Evolutionary conservation across 2,888 invertebrate genomes (phyloP).

Genomic region (Phalera bucephala): DNA sequence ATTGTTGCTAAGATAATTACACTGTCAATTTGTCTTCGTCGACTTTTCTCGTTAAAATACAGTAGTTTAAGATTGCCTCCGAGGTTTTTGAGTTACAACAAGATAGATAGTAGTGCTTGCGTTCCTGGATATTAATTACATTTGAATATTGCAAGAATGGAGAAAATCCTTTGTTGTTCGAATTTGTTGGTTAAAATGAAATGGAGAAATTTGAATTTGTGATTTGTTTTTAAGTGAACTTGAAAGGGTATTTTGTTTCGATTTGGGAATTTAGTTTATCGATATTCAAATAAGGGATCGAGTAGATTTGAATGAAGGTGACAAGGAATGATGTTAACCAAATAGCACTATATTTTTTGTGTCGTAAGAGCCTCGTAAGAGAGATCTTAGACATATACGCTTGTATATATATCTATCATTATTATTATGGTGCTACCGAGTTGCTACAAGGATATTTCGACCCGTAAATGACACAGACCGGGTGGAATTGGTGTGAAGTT

Average conservation of each 20-base stretch:
- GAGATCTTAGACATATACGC: no score
- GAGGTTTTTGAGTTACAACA: neutral
- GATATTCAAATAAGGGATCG: no score
- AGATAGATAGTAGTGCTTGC: neutral
- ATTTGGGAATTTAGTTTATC: no score
- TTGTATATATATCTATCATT: no score
- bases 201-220: neutral
- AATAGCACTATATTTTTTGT: no score
- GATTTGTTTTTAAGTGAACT: neutral
- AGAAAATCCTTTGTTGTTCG: neutral
- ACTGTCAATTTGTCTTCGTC: neutral
- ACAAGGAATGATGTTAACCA: no score
- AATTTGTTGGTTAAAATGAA: neutral
- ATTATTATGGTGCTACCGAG: no score
- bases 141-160: neutral
- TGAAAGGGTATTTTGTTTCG: conserved; percentile 3
- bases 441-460: no score
- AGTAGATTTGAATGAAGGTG: no score
- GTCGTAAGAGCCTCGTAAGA: no score
- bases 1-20: neutral
- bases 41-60: conserved; percentile 2
- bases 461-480: no score
- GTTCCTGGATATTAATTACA: conserved; percentile 1
- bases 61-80: neutral
- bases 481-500: no score